Base-by-base conservation (phyloP, 2,113 vertebrate species). In the Ramphastos sulfuratus region DNA sequence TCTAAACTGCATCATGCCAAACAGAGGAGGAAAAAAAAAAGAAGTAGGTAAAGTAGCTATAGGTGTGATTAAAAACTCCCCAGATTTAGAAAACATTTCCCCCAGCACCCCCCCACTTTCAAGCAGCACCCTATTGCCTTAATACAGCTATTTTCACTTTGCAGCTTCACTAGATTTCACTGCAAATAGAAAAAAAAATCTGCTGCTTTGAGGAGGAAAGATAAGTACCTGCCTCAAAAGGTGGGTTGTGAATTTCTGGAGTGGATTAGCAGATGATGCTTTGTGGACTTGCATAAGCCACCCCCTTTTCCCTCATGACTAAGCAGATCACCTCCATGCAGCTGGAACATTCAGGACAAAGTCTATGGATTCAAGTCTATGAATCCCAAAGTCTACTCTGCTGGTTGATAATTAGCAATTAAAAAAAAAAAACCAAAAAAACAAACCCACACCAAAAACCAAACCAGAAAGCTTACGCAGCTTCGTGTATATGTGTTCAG, bases 361-460 rank as follows among this genome's bases (percentile, higher is more conserved):
- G 93, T 96, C 95, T 97, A 90, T 95, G 92, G 71, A 97, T 95
- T 81, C 82, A 93, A 91, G 96, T 72, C 86, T 94, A 78, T 61
- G 85, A 95, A 96, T 97, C 91, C 84, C 74, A 94, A 94, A 95
- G 86, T 96, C 94, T 96, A 96, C 93, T 94, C 60, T 86, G 84
- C 87, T 94, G 76, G 87, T 96, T 97, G 95, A 90, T 95, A 96
- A 97, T 97, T 97, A 96, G 90, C 92, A 93, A 12, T 95, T 77
- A 86, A 61, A 72, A 94, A 95, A 52, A 52, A 25, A 24, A 12
- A 12, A 50, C 39, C 39, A 50, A 50, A 23, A 50, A 21, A 50
- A 23, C 19, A 10, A 50, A 21, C 20, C 21, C 20, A 21, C 42
- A 50, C 21, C 21, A 12, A 13, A 52, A 7, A 52, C 23, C 7